Conservation (phyloP, 2,797 vertebrate species). For the Callimico goeldii region DNA sequence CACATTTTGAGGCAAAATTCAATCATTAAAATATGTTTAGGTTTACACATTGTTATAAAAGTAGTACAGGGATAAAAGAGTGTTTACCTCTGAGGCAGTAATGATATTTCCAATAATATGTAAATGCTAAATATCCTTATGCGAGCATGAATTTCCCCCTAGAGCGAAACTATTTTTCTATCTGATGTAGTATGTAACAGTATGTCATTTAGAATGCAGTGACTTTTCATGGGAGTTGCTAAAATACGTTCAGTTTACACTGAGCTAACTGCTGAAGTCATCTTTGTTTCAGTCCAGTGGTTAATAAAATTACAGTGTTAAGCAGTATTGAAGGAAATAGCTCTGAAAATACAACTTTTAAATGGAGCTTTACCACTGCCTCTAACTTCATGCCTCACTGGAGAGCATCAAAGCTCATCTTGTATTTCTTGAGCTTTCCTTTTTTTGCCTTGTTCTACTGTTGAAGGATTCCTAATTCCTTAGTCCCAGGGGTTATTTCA, state of each 20-base stretch:
- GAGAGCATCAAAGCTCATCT: not conserved
- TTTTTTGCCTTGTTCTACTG: not conserved
- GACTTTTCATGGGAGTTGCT: slow-evolving; percentile 53
- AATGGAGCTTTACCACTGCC: not conserved
- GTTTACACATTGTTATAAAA: not conserved
- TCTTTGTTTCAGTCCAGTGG: slow-evolving; percentile 68
- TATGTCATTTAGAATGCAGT: slow-evolving; percentile 48
- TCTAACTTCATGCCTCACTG: slow-evolving; percentile 8
- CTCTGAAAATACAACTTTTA: slow-evolving; percentile 54
- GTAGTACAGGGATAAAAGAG: not conserved
- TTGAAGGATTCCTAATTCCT: not conserved
- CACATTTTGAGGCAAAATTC: slow-evolving; percentile 3
- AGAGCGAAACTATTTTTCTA: slow-evolving; percentile 10
- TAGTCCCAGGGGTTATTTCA: not conserved
- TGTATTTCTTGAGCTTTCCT: not conserved
- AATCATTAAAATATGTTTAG: not conserved
- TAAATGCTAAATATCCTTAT: slow-evolving; percentile 9
- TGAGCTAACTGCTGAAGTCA: slow-evolving; percentile 7
- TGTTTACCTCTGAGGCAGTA: not conserved
- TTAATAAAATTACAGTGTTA: slow-evolving; percentile 72
- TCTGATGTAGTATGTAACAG: not conserved
- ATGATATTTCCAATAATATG: not conserved
- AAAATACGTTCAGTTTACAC: slow-evolving; percentile 56
- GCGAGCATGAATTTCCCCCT: not conserved
- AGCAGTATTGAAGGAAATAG: slow-evolving; percentile 65